Evolutionary conservation across 2,113 vertebrate species (phyloP).

Genomic region (Gopherus flavomarginatus): DNA sequence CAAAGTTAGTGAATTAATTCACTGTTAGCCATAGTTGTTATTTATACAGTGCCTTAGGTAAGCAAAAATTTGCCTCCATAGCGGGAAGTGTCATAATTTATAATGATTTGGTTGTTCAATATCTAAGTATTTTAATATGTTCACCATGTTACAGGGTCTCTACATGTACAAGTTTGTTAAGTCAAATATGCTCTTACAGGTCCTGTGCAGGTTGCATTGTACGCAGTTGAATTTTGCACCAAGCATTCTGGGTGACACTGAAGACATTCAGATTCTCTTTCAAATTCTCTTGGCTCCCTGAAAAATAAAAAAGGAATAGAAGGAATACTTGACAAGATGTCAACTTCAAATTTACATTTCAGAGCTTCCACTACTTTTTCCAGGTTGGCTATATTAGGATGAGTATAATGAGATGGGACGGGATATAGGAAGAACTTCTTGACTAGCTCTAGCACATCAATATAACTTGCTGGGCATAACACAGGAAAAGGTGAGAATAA

Average conservation of each 20-base stretch:
- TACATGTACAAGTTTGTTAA: not conserved
- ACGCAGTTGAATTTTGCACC: conserved; percentile 61
- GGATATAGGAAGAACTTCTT: not conserved
- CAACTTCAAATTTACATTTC: not conserved
- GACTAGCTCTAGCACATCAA: not conserved
- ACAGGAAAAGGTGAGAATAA: not conserved
- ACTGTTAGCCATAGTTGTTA: not conserved
- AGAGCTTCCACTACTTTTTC: not conserved
- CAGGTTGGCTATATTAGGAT: not conserved
- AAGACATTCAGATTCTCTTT: conserved; percentile 79
- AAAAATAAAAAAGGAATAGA: not conserved
- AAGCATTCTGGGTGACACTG: conserved; percentile 86
- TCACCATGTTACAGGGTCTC: fast-evolving
- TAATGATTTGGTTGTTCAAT: not conserved
- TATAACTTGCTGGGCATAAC: not conserved
- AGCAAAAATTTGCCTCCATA: not conserved
- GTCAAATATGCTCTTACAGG: conserved; percentile 77
- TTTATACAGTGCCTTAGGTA: not conserved
- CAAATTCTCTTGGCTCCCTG: conserved; percentile 84
- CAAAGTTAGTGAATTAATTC: not conserved
- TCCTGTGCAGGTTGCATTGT: conserved; percentile 79
- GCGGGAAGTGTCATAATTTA: not conserved
- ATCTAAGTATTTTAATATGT: not conserved
- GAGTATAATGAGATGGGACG: not conserved
- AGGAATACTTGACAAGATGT: not conserved